phyloP scores from a whole-genome alignment of 2,113 vertebrate species.

The Oncorhynchus kisutch region DNA sequence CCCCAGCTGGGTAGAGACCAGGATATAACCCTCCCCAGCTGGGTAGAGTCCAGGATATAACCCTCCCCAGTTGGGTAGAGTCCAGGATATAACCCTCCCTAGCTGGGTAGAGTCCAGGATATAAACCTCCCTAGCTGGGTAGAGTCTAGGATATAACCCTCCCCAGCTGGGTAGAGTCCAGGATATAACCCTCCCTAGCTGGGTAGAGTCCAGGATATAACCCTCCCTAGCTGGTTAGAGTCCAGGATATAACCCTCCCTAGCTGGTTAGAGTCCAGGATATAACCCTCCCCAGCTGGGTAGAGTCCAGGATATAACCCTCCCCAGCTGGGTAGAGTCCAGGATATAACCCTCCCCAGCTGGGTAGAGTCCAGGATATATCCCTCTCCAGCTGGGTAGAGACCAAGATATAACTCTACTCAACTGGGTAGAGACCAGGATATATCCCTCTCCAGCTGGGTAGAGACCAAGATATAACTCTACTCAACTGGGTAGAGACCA shows the following conservation, averaged over 20 bases:
- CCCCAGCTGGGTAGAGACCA: slow-evolving; percentile 4
- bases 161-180: slow-evolving; percentile 8
- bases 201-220: slow-evolving; percentile 2
- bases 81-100: not conserved
- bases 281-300: no score
- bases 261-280: not conserved
- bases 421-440: no score
- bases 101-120: slow-evolving; percentile 11
- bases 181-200: not conserved
- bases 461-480: no score
- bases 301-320: no score
- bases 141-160: not conserved
- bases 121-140: not conserved
- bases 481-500: no score
- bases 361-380: no score
- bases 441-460: no score
- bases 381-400: no score
- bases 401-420: no score
- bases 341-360: no score
- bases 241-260: not conserved
- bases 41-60: slow-evolving; percentile 1
- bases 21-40: not conserved
- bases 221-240: slow-evolving; percentile 1
- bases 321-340: no score
- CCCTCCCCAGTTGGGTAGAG: slow-evolving; percentile 5